phyloP scores from a whole-genome alignment of 2,113 vertebrate genomes.

The Emydocephalus ijimae region DNA sequence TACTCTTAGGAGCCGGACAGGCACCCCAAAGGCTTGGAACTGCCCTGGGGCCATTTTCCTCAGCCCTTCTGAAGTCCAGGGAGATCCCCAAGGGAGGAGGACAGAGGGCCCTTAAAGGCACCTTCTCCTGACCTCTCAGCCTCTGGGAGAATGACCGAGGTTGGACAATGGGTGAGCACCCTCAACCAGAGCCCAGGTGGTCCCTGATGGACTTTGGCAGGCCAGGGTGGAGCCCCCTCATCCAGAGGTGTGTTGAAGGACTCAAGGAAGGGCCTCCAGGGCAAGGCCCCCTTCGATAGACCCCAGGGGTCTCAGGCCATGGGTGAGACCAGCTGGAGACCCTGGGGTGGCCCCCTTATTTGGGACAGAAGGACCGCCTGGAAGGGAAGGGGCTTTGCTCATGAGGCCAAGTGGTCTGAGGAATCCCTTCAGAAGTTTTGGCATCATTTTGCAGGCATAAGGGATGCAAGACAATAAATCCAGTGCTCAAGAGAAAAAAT shows the following conservation, averaged over 20 bases:
- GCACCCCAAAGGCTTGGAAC: neutral
- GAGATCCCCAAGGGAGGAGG: neutral
- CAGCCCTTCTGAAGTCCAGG: neutral
- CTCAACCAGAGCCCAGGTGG: neutral
- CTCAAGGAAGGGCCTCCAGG: neutral
- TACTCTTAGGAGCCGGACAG: neutral
- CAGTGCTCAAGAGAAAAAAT: rapidly evolving
- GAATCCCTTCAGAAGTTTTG: neutral
- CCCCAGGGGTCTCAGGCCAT: neutral
- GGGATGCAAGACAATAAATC: rapidly evolving
- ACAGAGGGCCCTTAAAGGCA: neutral
- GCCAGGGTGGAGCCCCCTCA: neutral
- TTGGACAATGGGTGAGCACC: too few relatives aligned
- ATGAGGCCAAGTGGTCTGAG: neutral
- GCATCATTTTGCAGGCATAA: neutral
- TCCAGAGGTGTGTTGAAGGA: neutral
- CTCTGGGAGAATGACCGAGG: neutral
- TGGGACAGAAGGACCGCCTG: neutral
- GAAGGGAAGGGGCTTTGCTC: neutral
- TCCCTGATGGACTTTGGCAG: neutral
- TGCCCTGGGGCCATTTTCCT: neutral
- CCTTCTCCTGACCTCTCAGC: neutral
- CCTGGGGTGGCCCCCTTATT: neutral
- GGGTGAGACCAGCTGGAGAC: neutral
- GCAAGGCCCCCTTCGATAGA: neutral